Base-by-base conservation (phyloP, 2,113 vertebrate species). In the Pseudolaguvia tuberculata region DNA sequence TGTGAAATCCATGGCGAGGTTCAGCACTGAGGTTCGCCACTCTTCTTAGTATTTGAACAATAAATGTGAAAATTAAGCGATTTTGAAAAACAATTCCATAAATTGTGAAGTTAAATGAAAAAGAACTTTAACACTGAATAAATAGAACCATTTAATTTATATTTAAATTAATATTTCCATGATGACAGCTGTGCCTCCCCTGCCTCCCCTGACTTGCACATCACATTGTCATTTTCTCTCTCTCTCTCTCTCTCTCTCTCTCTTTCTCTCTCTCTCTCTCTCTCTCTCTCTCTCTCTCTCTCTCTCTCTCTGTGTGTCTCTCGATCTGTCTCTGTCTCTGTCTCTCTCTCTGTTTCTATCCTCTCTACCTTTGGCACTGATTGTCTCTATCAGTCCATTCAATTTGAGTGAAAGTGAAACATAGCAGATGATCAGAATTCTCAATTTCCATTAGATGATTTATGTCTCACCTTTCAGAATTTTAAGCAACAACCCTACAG, bases 311-410 rank as follows among this genome's bases (percentile, higher is more conserved):
- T 25, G n/a, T 18, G 2, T 21, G 57, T 78, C 59, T 6, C 66
- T 48, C 23, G 39, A 55, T 42, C 69, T 39, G 65, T 57, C 75
- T 78, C 59, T 74, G 45, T 73, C 42, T 67, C 42, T 70, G 31
- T 35, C 42, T 27, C n/a, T 47, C 55, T 48, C 55, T 21, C 55
- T 25, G 1, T 21, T 48, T 21, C 9, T 21, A n/a, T 58, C 53
- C 74, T 25, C 35, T 18, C 5, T n/a, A 57, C 74, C 61, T 7
- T 59, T 48, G 31, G 51, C 69, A 45, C 73, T 39, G 65, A 52
- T 75, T 78, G 67, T 74, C 52, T 73, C 42, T 67, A 29, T 71
- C 52, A 70, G 57, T 70, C 76, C 47, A 75, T 80, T 77, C 75
- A 53, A 31, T 51, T 39, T 35, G 65, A 74, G 50, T 27, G 59